phyloP scores from a whole-genome alignment of 2,113 vertebrate genomes.

The Cardinalis cardinalis region DNA sequence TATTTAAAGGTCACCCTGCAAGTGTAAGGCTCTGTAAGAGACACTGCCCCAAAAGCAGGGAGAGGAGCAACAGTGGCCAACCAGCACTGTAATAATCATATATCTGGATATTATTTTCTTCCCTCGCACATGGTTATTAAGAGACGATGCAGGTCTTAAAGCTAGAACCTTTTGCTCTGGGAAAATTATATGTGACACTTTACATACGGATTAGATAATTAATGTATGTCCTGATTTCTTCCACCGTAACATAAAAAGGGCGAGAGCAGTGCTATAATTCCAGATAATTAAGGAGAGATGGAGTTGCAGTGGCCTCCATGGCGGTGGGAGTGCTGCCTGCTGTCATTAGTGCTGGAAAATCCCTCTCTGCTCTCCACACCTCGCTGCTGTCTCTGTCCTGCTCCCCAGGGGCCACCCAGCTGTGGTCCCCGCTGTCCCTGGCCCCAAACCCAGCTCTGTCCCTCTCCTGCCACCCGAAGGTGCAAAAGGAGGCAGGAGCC shows the following conservation, averaged over 20 bases:
- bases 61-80: background rate
- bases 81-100: slow-evolving; percentile 12
- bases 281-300: slow-evolving; percentile 70
- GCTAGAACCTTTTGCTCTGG: slow-evolving; percentile 48
- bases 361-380: slow-evolving; percentile 40
- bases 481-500: background rate
- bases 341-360: background rate
- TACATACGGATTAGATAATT: slow-evolving; percentile 75
- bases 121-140: slow-evolving; percentile 43
- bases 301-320: slow-evolving; percentile 1
- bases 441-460: accelerated
- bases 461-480: background rate
- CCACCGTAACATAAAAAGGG: slow-evolving; percentile 52
- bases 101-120: slow-evolving; percentile 42
- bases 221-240: slow-evolving; percentile 67
- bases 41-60: background rate
- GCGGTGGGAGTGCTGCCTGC: slow-evolving; percentile 22
- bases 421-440: accelerated
- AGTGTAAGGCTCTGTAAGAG: background rate
- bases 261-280: slow-evolving; percentile 59
- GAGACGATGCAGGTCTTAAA: slow-evolving; percentile 57
- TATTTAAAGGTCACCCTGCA: background rate
- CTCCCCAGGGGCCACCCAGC: background rate
- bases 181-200: slow-evolving; percentile 68
- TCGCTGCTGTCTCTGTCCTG: background rate